These are phyloP conservation scores for Ephialtes manifestator DNA, from an alignment of 2,888 invertebrate genomes.

Conservation along the genomic window DNA sequence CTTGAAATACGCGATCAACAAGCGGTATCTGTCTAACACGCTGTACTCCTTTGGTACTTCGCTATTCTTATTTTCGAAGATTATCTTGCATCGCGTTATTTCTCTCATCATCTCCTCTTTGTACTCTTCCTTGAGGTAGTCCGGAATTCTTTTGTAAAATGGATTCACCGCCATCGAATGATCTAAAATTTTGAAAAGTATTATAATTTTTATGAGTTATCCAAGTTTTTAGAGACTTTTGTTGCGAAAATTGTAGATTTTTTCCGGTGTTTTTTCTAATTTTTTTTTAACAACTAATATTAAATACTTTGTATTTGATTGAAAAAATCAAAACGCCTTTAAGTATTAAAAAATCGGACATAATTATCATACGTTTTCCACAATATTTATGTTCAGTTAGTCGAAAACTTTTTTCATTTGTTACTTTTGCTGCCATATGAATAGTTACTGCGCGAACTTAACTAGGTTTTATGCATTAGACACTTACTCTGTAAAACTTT, in stretches of 20 bases:
- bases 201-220: background rate
- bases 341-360: background rate
- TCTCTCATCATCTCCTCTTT: constrained; percentile 88
- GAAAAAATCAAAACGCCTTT: background rate
- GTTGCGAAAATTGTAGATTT: background rate
- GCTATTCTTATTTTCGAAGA: constrained; percentile 84
- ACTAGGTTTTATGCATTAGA: background rate
- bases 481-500: constrained; percentile 88
- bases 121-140: constrained; percentile 88
- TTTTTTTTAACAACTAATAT: background rate
- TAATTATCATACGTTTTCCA: background rate
- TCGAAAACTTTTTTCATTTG: background rate
- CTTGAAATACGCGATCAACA: constrained; percentile 80
- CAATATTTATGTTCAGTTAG: background rate
- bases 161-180: constrained; percentile 91
- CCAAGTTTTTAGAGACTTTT: background rate
- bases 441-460: background rate
- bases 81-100: constrained; percentile 86
- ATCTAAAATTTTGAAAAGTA: constrained; percentile 86
- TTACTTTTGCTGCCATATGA: background rate
- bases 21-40: constrained; percentile 82
- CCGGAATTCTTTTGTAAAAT: constrained; percentile 89
- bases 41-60: constrained; percentile 85
- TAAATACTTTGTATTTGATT: no score
- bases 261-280: background rate